phyloP scores from a whole-genome alignment of 2,888 invertebrate genomes.

The Drymonia ruficornis region DNA sequence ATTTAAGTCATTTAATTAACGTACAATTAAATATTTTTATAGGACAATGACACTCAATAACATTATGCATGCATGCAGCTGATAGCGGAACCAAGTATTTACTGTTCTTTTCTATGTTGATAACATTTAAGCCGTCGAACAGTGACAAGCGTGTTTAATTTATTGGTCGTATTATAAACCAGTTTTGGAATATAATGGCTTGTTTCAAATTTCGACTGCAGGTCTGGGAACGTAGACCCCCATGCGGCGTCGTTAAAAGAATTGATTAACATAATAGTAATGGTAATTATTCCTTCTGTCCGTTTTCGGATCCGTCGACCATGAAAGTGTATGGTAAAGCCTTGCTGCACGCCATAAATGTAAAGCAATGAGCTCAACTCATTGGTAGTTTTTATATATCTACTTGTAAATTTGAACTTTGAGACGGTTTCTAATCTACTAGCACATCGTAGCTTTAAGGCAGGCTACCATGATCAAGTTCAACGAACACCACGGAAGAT shows the following conservation, averaged over 20 bases:
- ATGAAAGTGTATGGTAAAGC: constrained; percentile 39
- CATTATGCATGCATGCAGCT: constrained; percentile 23
- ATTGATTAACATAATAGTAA: constrained; percentile 61
- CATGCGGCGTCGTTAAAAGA: constrained; percentile 58
- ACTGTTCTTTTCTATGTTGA: constrained; percentile 22
- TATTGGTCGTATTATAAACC: constrained; percentile 32
- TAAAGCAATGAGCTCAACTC: constrained; percentile 20
- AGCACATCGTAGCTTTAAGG: background rate
- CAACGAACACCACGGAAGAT: constrained; percentile 21
- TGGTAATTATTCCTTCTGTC: constrained; percentile 61
- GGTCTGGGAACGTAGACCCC: constrained; percentile 35
- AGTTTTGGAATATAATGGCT: constrained; percentile 29
- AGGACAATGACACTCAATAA: constrained; percentile 20
- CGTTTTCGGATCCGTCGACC: constrained; percentile 50
- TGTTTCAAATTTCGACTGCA: constrained; percentile 34
- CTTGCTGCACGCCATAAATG: constrained; percentile 40
- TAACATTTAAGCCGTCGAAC: constrained; percentile 28
- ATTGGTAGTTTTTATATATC: constrained; percentile 16
- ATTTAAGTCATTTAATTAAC: too few relatives aligned
- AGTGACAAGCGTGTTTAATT: constrained; percentile 36
- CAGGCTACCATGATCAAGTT: constrained; percentile 1
- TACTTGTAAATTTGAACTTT: background rate
- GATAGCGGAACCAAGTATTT: constrained; percentile 32
- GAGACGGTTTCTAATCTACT: background rate
- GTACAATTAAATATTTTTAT: too few relatives aligned